Percentiles rank a stretch among this genome's conserved stretches.
Evolutionary conservation across 2,797 vertebrate species (phyloP).

Genomic region (Intellagama lesueurii): DNA sequence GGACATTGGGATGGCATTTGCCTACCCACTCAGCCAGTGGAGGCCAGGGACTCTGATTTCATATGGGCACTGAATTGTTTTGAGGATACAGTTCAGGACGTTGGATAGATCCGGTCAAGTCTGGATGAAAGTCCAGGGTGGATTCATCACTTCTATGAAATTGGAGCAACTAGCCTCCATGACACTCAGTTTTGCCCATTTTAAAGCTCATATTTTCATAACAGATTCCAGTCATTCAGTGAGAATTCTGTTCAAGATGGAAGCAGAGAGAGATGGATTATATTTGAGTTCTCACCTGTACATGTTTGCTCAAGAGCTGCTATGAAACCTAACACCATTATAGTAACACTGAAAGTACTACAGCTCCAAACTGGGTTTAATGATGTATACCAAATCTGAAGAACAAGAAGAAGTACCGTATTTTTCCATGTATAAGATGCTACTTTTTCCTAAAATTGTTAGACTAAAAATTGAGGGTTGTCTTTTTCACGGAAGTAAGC

Average conservation of each 20-base stretch:
- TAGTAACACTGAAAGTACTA: constrained; percentile 62
- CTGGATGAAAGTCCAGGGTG: too few species aligned
- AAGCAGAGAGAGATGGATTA: not conserved
- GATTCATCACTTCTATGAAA: too few species aligned
- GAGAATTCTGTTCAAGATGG: not conserved
- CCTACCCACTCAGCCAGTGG: not conserved
- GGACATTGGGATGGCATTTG: not conserved
- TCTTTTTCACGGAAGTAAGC: too few species aligned
- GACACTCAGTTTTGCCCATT: too few species aligned
- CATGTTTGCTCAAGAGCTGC: constrained; percentile 67
- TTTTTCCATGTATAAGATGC: too few species aligned
- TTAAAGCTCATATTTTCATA: not conserved
- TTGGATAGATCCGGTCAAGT: too few species aligned
- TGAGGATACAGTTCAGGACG: too few species aligned
- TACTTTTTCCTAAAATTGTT: too few species aligned
- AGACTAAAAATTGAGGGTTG: too few species aligned
- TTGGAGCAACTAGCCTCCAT: too few species aligned
- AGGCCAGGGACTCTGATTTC: too few species aligned
- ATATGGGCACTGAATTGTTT: too few species aligned
- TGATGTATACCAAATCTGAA: constrained; percentile 79
- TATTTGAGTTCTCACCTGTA: constrained; percentile 56
- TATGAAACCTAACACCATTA: constrained; percentile 63
- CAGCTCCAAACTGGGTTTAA: constrained; percentile 78
- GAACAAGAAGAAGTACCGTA: constrained; percentile 75
- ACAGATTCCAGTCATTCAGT: not conserved